Conservation (phyloP, 2,797 vertebrate genomes). For the Hydrolagus colliei region DNA sequence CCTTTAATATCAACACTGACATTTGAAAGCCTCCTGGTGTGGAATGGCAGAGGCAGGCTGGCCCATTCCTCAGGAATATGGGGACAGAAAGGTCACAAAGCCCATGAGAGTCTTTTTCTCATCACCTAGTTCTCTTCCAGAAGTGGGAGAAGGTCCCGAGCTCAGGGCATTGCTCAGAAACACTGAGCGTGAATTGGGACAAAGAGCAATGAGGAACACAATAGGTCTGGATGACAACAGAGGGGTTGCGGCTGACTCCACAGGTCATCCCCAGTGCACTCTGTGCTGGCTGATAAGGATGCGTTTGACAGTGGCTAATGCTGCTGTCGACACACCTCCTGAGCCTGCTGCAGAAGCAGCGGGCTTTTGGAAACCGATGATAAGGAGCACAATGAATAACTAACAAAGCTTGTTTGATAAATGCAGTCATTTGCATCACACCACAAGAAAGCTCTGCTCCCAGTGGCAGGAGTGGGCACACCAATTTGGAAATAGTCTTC, state of each 20-base stretch:
- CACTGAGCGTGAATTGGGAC: slow-evolving; percentile 47
- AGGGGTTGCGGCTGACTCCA: slow-evolving; percentile 50
- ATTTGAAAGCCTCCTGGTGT: slow-evolving; percentile 50
- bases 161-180: slow-evolving; percentile 38
- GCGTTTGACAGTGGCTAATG: slow-evolving; percentile 59
- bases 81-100: slow-evolving; percentile 41
- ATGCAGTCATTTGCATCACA: slow-evolving; percentile 60
- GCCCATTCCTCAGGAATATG: slow-evolving; percentile 49
- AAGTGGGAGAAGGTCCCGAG: slow-evolving; percentile 42
- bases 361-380: slow-evolving; percentile 56
- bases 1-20: slow-evolving; percentile 52
- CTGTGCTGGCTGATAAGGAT: slow-evolving; percentile 71
- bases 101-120: slow-evolving; percentile 37
- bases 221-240: slow-evolving; percentile 45
- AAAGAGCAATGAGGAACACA: slow-evolving; percentile 51
- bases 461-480: background rate
- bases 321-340: slow-evolving; percentile 51
- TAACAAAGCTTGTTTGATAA: slow-evolving; percentile 60
- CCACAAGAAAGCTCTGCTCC: slow-evolving; percentile 33
- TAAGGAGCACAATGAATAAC: slow-evolving; percentile 70
- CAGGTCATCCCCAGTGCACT: slow-evolving; percentile 62
- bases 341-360: slow-evolving; percentile 38
- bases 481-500: slow-evolving; percentile 14
- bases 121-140: slow-evolving; percentile 37
- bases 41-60: slow-evolving; percentile 47